Conservation (phyloP, 53 echinoderm and acorn worm genomes). For the Crossaster papposus region DNA sequence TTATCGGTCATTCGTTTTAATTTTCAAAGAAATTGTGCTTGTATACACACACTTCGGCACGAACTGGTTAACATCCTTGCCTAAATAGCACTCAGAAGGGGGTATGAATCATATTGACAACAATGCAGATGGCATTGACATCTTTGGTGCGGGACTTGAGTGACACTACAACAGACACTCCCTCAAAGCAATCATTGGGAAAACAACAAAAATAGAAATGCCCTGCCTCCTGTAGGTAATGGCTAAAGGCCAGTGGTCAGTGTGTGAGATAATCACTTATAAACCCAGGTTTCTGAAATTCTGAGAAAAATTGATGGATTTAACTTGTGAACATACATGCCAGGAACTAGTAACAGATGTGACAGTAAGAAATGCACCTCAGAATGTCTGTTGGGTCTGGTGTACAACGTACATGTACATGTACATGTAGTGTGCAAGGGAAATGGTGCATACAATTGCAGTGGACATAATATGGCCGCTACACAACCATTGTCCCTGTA, state of each 20-base stretch:
- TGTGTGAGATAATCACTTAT: neutral
- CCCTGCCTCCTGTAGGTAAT: neutral
- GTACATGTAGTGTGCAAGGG: too few relatives aligned
- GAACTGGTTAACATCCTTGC: neutral
- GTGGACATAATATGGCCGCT: neutral
- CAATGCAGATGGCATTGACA: constrained; percentile 1
- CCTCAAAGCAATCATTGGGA: neutral
- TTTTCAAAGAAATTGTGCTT: too few relatives aligned
- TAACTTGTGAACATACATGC: neutral
- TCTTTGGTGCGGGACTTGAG: neutral
- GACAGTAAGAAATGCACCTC: neutral
- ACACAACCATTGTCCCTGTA: neutral
- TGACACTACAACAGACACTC: neutral
- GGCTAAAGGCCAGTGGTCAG: neutral
- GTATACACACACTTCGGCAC: too few relatives aligned
- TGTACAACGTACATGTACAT: too few relatives aligned
- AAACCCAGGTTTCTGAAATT: neutral
- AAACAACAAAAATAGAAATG: neutral
- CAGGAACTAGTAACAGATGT: neutral
- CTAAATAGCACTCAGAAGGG: neutral
- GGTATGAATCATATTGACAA: constrained; percentile 15
- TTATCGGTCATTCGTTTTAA: too few relatives aligned
- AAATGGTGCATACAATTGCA: too few relatives aligned
- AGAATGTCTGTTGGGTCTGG: neutral
- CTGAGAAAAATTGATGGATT: neutral